phyloP scores from a whole-genome alignment of 2,888 invertebrate species.

The Acholoe squamosa region DNA sequence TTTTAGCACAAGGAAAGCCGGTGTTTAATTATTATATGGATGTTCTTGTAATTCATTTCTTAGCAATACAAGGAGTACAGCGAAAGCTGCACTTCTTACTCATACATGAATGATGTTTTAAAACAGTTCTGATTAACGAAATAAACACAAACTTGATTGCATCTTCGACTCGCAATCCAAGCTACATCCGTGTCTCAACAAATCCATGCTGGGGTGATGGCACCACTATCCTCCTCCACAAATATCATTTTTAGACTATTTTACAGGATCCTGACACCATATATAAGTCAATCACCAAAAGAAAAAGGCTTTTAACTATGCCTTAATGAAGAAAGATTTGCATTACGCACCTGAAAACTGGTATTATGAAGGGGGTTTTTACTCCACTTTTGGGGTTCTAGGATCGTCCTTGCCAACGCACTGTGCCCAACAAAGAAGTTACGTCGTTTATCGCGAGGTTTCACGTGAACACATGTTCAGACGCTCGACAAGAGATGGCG shows the following conservation, averaged over 20 bases:
- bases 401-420: constrained; percentile 61
- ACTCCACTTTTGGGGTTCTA: not conserved
- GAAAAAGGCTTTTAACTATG: not conserved
- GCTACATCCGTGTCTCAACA: constrained; percentile 15
- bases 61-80: too few relatives aligned
- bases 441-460: constrained; percentile 5
- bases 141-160: not conserved
- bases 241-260: not conserved
- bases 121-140: not conserved
- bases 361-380: constrained; percentile 38
- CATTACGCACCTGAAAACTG: not conserved
- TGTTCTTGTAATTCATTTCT: not conserved
- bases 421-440: constrained; percentile 60
- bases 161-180: constrained; percentile 1
- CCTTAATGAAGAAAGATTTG: not conserved
- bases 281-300: not conserved
- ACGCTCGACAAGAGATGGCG: not conserved
- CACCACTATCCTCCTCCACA: not conserved
- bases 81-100: too few relatives aligned
- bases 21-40: not conserved
- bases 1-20: constrained; percentile 17
- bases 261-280: not conserved
- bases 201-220: constrained; percentile 1
- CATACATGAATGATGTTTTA: too few relatives aligned
- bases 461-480: constrained; percentile 10